Base-by-base conservation (phyloP, 1,140 invertebrate species). In the Teleopsis dalmanni region DNA sequence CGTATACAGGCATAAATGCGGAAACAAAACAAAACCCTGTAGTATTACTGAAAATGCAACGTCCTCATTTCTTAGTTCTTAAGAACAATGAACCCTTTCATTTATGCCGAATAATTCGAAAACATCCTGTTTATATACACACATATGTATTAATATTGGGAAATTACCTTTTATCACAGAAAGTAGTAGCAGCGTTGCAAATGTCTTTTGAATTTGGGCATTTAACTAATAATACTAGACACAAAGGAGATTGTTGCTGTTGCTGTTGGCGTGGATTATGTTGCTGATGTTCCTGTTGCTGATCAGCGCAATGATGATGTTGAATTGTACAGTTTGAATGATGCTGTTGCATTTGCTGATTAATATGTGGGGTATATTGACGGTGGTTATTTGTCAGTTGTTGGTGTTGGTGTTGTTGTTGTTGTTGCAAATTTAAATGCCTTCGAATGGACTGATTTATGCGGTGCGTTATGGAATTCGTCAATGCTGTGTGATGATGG, bases 171-270 rank as follows among this genome's bases (percentile, higher is more conserved):
- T 69, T 69, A 69, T 69, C 65, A 69, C 65, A 69, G 65, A 68
- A 69, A 69, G 29, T 33, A 29, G 26, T 16, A 16, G 26, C 27
- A 62, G 64, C 64, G 58, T 67, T 69, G 65, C 65, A 68, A 60
- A 68, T 68, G 61, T 69, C 65, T 57, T 69, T 69, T 48, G 65
- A 69, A 68, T 69, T 68, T 50, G 65, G 65, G 57, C 65, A 69
- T 68, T 68, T 69, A 65, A 69, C 65, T 65, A 69, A 69, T 68
- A 69, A 68, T 68, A 69, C 65, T 65, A 69, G 65, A 61, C 65
- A 69, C 62, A 69, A 57, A 57, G 65, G 65, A 62, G 65, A 50
- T 35, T 48, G 41, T 48, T 45, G 38, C 50, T 51, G 27, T 29
- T 50, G 50, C 35, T 62, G 42, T 38, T 57, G 41, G 23, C 52